phyloP scores from a whole-genome alignment of 2,797 vertebrate species.

The Megalops cyprinoides region DNA sequence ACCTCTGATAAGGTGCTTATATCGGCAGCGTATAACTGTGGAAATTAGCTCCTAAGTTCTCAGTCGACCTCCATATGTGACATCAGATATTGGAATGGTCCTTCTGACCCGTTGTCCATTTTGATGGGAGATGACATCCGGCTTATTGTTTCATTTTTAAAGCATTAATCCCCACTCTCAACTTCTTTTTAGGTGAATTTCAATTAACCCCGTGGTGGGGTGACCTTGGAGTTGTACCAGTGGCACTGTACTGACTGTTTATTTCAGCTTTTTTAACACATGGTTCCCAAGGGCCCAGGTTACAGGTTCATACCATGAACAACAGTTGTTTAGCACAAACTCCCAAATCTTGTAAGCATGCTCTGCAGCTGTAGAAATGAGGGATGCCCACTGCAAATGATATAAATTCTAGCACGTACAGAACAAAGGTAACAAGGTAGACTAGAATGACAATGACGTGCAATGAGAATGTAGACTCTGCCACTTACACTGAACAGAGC shows the following conservation, averaged over 20 bases:
- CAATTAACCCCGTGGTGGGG: slow-evolving; percentile 30
- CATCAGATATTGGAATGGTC: slow-evolving; percentile 11
- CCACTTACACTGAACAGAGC: too few species aligned
- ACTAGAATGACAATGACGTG: too few species aligned
- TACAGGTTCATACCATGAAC: background rate
- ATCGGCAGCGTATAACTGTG: background rate
- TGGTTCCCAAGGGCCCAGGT: background rate
- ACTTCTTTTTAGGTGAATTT: slow-evolving; percentile 33
- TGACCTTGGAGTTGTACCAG: slow-evolving; percentile 35
- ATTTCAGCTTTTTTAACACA: background rate
- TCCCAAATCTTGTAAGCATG: background rate
- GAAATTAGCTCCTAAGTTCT: slow-evolving; percentile 6
- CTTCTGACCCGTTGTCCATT: slow-evolving; percentile 17
- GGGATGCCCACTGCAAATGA: background rate
- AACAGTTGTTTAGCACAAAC: background rate
- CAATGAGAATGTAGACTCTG: too few species aligned
- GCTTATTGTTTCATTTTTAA: slow-evolving; percentile 37
- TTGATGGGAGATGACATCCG: slow-evolving; percentile 27
- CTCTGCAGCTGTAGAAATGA: background rate
- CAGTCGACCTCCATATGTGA: background rate
- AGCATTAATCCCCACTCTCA: slow-evolving; percentile 27
- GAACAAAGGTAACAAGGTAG: background rate
- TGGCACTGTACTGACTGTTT: background rate
- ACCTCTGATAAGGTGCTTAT: background rate
- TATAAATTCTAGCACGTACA: background rate